Percentiles rank a stretch among this genome's conserved stretches.
phyloP scores from a whole-genome alignment of 2,113 vertebrate genomes.

The Sitta europaea region DNA sequence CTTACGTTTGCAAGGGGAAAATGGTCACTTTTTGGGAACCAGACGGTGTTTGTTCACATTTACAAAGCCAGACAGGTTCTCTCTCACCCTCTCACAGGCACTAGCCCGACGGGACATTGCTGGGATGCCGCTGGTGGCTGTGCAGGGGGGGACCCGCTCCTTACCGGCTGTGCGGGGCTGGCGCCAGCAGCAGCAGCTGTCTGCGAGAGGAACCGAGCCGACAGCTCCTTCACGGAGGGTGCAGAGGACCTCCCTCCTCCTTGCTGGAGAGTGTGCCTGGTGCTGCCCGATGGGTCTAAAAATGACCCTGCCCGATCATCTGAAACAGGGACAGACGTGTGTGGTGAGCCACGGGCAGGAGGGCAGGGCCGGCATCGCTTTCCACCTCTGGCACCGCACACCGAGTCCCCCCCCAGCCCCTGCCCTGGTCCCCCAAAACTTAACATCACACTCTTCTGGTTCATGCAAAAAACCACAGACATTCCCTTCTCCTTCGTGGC shows the following conservation, averaged over 20 bases:
- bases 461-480: not conserved
- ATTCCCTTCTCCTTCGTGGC: not conserved
- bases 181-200: conserved; percentile 68
- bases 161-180: conserved; percentile 67
- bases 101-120: not conserved
- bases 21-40: not conserved
- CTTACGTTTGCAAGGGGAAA: not conserved
- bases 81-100: not conserved
- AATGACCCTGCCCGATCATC: conserved; percentile 63
- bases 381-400: rapidly evolving
- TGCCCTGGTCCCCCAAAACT: rapidly evolving
- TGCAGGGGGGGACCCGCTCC: conserved; percentile 31
- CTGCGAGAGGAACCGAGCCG: conserved; percentile 74
- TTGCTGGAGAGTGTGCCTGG: not conserved
- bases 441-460: rapidly evolving
- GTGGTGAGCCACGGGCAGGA: rapidly evolving
- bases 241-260: conserved; percentile 44
- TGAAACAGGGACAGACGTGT: conserved; percentile 48
- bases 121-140: not conserved
- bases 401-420: rapidly evolving
- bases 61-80: rapidly evolving
- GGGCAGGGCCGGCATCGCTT: rapidly evolving
- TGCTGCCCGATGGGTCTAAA: conserved; percentile 43
- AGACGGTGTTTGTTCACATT: rapidly evolving
- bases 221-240: conserved; percentile 78